These are phyloP conservation scores for Halichoeres trimaculatus DNA, from an alignment of 2,113 vertebrate species.

Conservation along the genomic window DNA sequence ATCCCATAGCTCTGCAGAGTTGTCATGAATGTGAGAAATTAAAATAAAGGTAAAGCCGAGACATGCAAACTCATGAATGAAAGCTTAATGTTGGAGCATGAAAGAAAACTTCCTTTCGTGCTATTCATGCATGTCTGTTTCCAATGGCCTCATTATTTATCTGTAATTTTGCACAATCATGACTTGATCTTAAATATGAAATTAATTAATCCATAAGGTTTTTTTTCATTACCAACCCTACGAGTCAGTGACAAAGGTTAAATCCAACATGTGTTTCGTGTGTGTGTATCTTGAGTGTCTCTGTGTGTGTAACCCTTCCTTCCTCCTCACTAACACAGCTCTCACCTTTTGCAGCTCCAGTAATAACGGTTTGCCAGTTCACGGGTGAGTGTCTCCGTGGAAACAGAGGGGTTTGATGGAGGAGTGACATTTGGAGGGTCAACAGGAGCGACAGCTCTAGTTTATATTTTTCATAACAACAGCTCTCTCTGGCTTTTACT, in stretches of 20 bases:
- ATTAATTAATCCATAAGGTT: too few relatives aligned
- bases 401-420: conserved; percentile 64
- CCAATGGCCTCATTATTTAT: too few relatives aligned
- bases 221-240: too few relatives aligned
- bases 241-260: neutral
- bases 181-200: too few relatives aligned
- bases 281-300: conserved; percentile 8
- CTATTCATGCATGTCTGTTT: too few relatives aligned
- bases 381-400: conserved; percentile 80
- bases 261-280: neutral
- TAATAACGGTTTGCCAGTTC: conserved; percentile 64
- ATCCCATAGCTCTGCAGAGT: too few relatives aligned
- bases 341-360: conserved; percentile 71
- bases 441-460: conserved; percentile 16
- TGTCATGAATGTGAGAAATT: too few relatives aligned
- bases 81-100: too few relatives aligned
- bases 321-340: conserved; percentile 46
- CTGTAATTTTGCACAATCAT: too few relatives aligned
- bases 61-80: too few relatives aligned
- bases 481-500: conserved; percentile 45
- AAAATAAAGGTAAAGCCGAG: too few relatives aligned
- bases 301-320: neutral
- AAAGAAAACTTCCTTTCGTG: too few relatives aligned
- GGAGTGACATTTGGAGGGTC: conserved; percentile 69
- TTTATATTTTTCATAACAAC: conserved; percentile 46